Evolutionary conservation across 2,797 vertebrate species (phyloP).

Genomic region (Tauraco hartlaubi): DNA sequence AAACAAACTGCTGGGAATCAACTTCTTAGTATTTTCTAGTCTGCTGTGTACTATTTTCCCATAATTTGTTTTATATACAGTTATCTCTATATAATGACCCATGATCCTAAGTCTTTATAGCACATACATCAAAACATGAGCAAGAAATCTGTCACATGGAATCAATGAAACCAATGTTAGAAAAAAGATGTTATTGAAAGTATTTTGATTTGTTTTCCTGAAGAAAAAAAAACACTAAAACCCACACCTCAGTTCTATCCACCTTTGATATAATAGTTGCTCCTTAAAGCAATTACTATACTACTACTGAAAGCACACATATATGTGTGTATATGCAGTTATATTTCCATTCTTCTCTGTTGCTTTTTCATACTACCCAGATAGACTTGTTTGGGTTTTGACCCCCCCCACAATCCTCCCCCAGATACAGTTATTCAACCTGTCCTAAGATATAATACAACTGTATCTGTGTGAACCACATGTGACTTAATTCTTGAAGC

Average conservation of each 20-base stretch:
- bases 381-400: not conserved
- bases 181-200: not conserved
- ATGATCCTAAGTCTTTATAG: not conserved
- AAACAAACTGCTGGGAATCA: not conserved
- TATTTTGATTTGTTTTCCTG: not conserved
- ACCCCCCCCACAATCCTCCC: not conserved
- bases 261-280: not conserved
- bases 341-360: not conserved
- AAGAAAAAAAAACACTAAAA: not conserved
- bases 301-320: not conserved
- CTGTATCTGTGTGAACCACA: not conserved
- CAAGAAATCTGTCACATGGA: not conserved
- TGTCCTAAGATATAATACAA: not conserved
- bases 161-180: not conserved
- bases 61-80: not conserved
- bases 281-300: not conserved
- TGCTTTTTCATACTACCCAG: not conserved
- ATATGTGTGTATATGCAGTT: not conserved
- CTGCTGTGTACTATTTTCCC: not conserved
- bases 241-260: not conserved
- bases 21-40: not conserved
- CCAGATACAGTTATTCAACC: not conserved
- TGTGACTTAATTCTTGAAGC: not conserved
- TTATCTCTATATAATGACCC: not conserved
- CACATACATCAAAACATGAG: not conserved